A percentile compares a stretch with the other conserved stretches of the same genome.
These are phyloP conservation scores for Pygmarrhopalites habei DNA, from an alignment of 1,140 invertebrate genomes.

Conservation along the genomic window DNA sequence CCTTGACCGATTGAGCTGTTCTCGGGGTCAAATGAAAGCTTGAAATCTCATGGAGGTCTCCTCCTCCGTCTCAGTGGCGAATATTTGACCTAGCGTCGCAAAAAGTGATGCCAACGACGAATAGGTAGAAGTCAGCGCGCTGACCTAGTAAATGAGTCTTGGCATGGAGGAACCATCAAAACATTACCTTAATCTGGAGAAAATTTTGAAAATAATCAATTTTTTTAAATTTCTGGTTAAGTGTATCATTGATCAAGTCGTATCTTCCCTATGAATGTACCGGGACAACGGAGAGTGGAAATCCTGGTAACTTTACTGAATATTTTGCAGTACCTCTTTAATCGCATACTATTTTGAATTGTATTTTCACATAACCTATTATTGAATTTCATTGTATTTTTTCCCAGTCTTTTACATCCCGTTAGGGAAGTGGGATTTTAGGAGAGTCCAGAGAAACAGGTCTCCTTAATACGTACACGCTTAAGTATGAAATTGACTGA, in stretches of 20 bases:
- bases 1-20: too few relatives aligned
- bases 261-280: conserved; percentile 8
- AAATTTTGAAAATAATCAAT: background rate
- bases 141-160: background rate
- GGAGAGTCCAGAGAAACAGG: background rate
- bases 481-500: too few relatives aligned
- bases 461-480: too few relatives aligned
- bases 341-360: background rate
- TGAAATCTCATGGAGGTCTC: too few relatives aligned
- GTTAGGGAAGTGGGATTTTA: background rate
- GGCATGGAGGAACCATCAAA: background rate
- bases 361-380: background rate
- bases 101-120: background rate
- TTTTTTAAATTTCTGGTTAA: background rate
- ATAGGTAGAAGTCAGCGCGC: background rate
- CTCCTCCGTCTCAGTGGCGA: too few relatives aligned
- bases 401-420: conserved; percentile 8
- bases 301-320: background rate
- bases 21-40: too few relatives aligned
- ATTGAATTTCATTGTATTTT: background rate
- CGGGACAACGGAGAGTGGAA: background rate
- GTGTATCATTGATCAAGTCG: background rate
- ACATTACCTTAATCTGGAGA: background rate
- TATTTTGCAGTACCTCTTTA: background rate
- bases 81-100: too few relatives aligned